Evolutionary conservation across 2,797 vertebrate species (phyloP).

Genomic region (Molossus alvarezi): DNA sequence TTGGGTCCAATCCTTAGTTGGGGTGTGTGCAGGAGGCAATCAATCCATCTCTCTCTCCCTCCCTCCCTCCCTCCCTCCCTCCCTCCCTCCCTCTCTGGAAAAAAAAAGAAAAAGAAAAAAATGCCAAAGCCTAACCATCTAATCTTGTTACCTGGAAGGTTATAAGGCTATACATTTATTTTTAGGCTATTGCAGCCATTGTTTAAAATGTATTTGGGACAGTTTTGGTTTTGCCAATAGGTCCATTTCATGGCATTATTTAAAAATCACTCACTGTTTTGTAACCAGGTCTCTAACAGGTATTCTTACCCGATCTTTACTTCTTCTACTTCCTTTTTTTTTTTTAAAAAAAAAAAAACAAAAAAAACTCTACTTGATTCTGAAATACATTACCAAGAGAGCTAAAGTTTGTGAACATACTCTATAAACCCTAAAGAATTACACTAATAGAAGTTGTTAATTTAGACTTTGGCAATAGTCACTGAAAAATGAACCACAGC

Average conservation of each 20-base stretch:
- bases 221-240: conserved; percentile 34
- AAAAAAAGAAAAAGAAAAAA: background rate
- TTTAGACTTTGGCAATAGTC: conserved; percentile 8
- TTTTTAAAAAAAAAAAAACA: background rate
- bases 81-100: background rate
- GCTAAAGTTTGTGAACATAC: background rate
- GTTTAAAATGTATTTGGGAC: conserved; percentile 53
- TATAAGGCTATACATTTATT: background rate
- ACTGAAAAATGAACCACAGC: background rate
- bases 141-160: background rate
- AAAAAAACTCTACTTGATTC: background rate
- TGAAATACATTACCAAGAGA: conserved; percentile 17
- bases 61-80: background rate
- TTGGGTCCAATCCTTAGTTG: no score
- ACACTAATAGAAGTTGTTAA: conserved; percentile 11
- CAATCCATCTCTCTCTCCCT: background rate
- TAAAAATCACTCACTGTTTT: conserved; percentile 62
- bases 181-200: background rate
- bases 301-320: background rate
- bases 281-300: background rate
- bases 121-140: background rate
- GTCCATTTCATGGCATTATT: background rate
- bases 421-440: conserved; percentile 8
- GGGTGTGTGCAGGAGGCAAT: no score
- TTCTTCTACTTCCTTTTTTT: no score